Evolutionary conservation across 2,888 invertebrate genomes (phyloP), one percentile per base, ranked within the genome.

Genomic region (Pyrrhosoma nymphula): DNA sequence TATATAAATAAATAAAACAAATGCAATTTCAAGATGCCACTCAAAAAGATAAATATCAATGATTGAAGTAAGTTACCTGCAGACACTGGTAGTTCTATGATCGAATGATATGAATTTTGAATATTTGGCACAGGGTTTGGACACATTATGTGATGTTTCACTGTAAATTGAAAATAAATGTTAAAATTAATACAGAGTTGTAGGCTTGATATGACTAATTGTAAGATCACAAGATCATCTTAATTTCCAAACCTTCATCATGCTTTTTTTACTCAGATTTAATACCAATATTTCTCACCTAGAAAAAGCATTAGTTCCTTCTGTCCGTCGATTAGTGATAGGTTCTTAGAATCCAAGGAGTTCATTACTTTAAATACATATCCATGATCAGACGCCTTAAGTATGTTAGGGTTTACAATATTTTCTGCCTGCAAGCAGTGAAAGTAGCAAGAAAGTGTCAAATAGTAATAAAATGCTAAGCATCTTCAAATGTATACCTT

Each of bases 331-430:
- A 99, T 97, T 39, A 98, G 97, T 0, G 97, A 97, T 0, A 97
- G 96, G 91, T 98, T 98, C 96, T 98, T 97, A 0, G 99, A 98
- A 97, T 99, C 99, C 96, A 98, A 97, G 0, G 98, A 98, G 97
- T 99, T 99, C 96, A 98, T 97, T 95, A 99, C 98, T 97, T 99
- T 99, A 95, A 99, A 97, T 39, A 98, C 98, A 96, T 98, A 98
- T 0, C 98, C 98, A 96, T 98, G 96, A 0, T 97, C 97, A 95
- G 97, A 97, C 96, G 97, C 97, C 8, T 97, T 96, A 0, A 26
- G 20, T 16, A 95, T 82, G 56, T 75, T 39, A n/a, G n/a, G 47
- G n/a, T 91, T 95, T 26, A 47, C 30, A 56, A 90, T 30, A 10
- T 55, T 10, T 12, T 91, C 69, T 26, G 47, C 93, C 91, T 90